Percentiles rank a stretch among this genome's conserved stretches.
phyloP scores from a whole-genome alignment of 1,140 invertebrate species.

The Leptinotarsa defecta region DNA sequence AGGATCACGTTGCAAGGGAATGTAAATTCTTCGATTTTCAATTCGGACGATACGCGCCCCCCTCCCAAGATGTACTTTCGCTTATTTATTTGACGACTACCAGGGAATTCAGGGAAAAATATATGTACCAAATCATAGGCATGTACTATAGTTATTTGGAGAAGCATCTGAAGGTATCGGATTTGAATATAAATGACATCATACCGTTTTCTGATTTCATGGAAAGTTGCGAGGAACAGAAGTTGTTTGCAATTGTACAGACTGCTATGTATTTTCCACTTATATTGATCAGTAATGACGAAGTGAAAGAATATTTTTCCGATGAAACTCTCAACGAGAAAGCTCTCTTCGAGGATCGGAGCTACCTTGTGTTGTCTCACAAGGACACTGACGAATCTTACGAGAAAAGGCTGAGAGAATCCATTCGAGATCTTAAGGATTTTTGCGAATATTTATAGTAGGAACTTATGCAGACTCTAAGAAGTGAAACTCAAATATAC shows the following conservation, averaged over 20 bases:
- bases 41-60: constrained; percentile 56
- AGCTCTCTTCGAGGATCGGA: constrained; percentile 39
- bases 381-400: constrained; percentile 38
- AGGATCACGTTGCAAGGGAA: constrained; percentile 47
- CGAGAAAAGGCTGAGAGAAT: constrained; percentile 35
- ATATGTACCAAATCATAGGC: constrained; percentile 39
- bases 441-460: constrained; percentile 34
- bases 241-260: constrained; percentile 42
- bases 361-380: constrained; percentile 34
- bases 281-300: constrained; percentile 34
- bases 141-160: constrained; percentile 42
- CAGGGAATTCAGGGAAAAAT: constrained; percentile 47
- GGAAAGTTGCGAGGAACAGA: constrained; percentile 43
- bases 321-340: constrained; percentile 31
- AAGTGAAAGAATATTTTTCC: constrained; percentile 33
- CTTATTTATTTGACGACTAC: constrained; percentile 56
- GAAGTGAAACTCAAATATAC: too few relatives aligned
- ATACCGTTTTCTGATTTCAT: constrained; percentile 40
- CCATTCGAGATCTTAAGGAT: constrained; percentile 44
- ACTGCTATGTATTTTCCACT: constrained; percentile 43
- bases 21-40: constrained; percentile 59
- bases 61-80: constrained; percentile 57
- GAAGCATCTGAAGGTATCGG: constrained; percentile 34
- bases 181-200: constrained; percentile 34
- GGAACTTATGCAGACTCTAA: too few relatives aligned